Percentiles rank a stretch among this genome's conserved stretches.
phyloP scores from a whole-genome alignment of 2,888 invertebrate genomes.

The Sepiola atlantica region DNA sequence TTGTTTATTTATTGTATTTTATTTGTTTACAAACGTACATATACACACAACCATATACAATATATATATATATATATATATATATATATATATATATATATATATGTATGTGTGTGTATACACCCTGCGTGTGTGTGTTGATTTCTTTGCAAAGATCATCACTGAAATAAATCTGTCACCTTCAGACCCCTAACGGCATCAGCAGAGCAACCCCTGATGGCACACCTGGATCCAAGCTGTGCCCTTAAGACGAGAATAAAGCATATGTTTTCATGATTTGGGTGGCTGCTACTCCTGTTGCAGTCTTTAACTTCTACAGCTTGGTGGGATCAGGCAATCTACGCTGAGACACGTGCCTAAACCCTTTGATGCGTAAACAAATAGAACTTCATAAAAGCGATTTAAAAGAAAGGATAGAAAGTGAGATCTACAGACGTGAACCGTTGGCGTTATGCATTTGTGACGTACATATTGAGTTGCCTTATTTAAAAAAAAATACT shows the following conservation, averaged over 20 bases:
- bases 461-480: too few species aligned
- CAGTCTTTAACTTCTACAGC: neutral
- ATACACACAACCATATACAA: too few species aligned
- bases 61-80: too few species aligned
- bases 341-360: neutral
- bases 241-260: neutral
- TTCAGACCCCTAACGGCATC: neutral
- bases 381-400: neutral
- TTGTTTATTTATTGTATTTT: neutral
- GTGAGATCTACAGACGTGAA: neutral
- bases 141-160: constrained; percentile 12
- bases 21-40: neutral
- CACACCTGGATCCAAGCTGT: constrained; percentile 20
- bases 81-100: neutral
- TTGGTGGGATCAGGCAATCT: neutral
- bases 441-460: neutral
- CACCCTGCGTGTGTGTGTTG: neutral
- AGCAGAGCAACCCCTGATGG: neutral
- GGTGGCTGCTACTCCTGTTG: neutral
- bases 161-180: neutral
- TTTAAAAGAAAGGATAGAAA: neutral
- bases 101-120: neutral
- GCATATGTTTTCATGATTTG: neutral
- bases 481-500: too few species aligned
- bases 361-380: neutral